Evolutionary conservation across 2,888 invertebrate species (phyloP), one percentile per base, ranked within the genome.

Genomic region (Agrochola lota): DNA sequence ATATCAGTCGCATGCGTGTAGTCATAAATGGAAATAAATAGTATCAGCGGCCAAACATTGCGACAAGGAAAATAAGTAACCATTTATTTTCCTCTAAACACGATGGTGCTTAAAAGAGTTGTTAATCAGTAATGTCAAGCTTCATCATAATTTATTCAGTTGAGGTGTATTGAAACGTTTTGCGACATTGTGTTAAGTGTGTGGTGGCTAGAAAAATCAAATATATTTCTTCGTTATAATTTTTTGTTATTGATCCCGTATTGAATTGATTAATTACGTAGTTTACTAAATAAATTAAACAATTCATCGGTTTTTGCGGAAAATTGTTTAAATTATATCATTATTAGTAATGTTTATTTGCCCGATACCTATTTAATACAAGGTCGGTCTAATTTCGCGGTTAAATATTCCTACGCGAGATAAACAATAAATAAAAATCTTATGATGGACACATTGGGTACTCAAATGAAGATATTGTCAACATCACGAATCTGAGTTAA

Each of bases 401-500:
- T 49, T 57, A 35, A 35, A 64, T 20, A 23, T 35, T 46, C 8
- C 15, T 63, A 15, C n/a, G 35, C 17, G 7, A 40, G 6, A 4
- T 40, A 30, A 66, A 30, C 11, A 57, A 23, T 26, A 43, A 55
- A 55, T 43, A 59, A 26, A 26, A 30, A 20, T 2, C n/a, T 17
- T 52, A 35, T 20, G 4, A 69, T 35, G 15, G 26, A 3, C 9
- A 62, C 35, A 35, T 35, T 35, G 35, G 35, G 35, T 35, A 35
- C 11, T 26, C 35, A 30, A 40, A n/a, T 78, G 20, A 71, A 15
- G 64, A 92, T 85, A 93, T 94, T 75, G 92, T 94, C 67, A 80
- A 64, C 57, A 83, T 93, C 64, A 79, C 94, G 71, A 90, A 93
- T 84, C 94, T 94, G 85, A 94, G 94, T 93, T 85, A 20, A 17